Percentiles rank a stretch among this genome's conserved stretches.
These are phyloP conservation scores for Tylochromis polylepis DNA, from an alignment of 2,113 vertebrate genomes.

Conservation along the genomic window DNA sequence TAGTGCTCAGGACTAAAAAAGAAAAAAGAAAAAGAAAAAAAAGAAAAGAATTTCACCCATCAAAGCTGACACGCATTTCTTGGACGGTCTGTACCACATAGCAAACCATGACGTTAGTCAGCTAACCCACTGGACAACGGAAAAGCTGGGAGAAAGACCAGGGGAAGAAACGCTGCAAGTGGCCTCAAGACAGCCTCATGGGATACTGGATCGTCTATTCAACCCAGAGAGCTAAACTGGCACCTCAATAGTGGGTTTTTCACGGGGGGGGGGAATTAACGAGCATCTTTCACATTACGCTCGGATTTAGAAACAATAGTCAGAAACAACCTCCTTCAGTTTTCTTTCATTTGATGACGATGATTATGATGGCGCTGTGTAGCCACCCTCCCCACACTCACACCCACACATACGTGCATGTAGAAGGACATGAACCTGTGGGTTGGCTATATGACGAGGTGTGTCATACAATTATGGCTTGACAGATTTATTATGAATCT, in stretches of 20 bases:
- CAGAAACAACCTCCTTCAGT: background rate
- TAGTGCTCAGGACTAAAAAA: background rate
- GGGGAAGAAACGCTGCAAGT: too few relatives aligned
- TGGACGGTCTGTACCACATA: background rate
- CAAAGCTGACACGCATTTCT: background rate
- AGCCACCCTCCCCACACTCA: background rate
- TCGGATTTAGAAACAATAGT: background rate
- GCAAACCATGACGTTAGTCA: background rate
- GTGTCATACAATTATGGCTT: background rate
- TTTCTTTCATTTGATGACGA: background rate
- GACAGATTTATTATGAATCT: background rate
- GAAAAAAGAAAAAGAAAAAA: background rate
- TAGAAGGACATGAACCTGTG: background rate
- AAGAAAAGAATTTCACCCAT: background rate
- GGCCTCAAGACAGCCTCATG: too few relatives aligned
- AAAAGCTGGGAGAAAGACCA: background rate
- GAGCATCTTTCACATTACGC: background rate
- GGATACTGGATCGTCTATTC: too few relatives aligned
- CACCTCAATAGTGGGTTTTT: background rate
- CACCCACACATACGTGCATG: too few relatives aligned
- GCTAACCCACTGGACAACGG: background rate
- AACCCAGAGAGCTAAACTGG: too few relatives aligned
- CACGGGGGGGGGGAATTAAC: too few relatives aligned
- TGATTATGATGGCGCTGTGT: background rate
- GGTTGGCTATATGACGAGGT: background rate